Percentiles rank a stretch among this genome's conserved stretches.
Evolutionary conservation across 2,113 vertebrate genomes (phyloP).

Genomic region (Tenrec ecaudatus): DNA sequence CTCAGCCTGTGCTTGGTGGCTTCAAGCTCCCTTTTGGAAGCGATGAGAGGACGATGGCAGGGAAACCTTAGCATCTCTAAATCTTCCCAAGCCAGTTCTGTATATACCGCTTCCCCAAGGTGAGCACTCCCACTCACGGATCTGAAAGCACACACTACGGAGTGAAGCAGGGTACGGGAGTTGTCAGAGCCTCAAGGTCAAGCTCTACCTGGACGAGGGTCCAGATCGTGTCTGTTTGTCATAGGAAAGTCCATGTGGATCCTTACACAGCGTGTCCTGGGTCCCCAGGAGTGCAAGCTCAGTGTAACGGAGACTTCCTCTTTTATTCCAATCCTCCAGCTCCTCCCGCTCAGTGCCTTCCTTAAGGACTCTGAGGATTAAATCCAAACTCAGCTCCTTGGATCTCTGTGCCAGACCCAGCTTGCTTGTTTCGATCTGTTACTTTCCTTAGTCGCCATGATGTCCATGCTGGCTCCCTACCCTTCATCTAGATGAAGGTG

Average conservation of each 20-base stretch:
- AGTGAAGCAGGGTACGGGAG: background rate
- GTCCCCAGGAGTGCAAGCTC: background rate
- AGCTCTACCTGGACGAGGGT: background rate
- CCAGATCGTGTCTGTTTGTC: background rate
- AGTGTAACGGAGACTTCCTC: background rate
- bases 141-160: background rate
- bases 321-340: background rate
- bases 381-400: background rate
- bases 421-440: background rate
- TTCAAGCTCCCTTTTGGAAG: constrained; percentile 13
- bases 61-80: background rate
- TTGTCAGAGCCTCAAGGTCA: background rate
- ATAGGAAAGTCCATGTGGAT: background rate
- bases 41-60: background rate
- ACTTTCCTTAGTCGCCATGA: background rate
- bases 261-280: background rate
- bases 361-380: background rate
- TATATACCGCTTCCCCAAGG: background rate
- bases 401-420: background rate
- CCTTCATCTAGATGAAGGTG: background rate
- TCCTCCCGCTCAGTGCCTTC: background rate
- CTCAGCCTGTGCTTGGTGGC: background rate
- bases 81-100: background rate
- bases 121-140: background rate
- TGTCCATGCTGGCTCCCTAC: background rate